These are phyloP conservation scores for Steatocranus sp. DNA, from an alignment of 2,797 vertebrate species.

Conservation along the genomic window DNA sequence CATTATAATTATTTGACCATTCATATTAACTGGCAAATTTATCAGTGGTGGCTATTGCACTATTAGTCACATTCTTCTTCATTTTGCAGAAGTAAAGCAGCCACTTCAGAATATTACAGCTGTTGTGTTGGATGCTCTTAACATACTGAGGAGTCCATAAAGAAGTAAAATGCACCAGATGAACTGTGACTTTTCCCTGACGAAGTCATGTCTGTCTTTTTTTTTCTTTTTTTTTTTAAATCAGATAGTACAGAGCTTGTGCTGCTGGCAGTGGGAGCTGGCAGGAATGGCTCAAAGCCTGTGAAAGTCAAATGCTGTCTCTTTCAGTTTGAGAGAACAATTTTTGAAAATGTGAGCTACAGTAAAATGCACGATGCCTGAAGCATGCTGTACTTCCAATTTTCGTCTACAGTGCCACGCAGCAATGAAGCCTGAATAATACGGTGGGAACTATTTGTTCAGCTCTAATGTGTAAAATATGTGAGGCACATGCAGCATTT, in stretches of 20 bases:
- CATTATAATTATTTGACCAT: slow-evolving; percentile 60
- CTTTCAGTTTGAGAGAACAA: slow-evolving; percentile 55
- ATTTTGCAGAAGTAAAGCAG: slow-evolving; percentile 6
- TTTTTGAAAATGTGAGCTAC: slow-evolving; percentile 52
- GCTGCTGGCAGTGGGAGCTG: slow-evolving; percentile 44
- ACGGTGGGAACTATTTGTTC: slow-evolving; percentile 64
- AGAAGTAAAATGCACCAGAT: slow-evolving; percentile 9
- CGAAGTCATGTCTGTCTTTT: slow-evolving; percentile 9
- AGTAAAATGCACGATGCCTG: slow-evolving; percentile 53
- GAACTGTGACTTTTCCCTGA: slow-evolving; percentile 17
- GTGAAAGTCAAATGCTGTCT: slow-evolving; percentile 64
- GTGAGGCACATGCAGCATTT: slow-evolving; percentile 40
- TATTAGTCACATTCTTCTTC: slow-evolving; percentile 35
- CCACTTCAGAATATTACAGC: background rate
- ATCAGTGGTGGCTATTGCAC: slow-evolving; percentile 39
- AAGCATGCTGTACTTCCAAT: slow-evolving; percentile 47
- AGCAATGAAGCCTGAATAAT: slow-evolving; percentile 41
- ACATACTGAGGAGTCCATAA: slow-evolving; percentile 16
- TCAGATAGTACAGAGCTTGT: slow-evolving; percentile 33
- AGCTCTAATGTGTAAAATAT: slow-evolving; percentile 63
- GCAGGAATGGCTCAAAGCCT: slow-evolving; percentile 55
- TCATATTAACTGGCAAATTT: slow-evolving; percentile 59
- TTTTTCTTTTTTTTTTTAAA: background rate
- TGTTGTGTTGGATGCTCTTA: background rate
- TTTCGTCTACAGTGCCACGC: slow-evolving; percentile 36